Evolutionary conservation across 2,888 invertebrate species (phyloP).

Genomic region (Keiferia lycopersicella): DNA sequence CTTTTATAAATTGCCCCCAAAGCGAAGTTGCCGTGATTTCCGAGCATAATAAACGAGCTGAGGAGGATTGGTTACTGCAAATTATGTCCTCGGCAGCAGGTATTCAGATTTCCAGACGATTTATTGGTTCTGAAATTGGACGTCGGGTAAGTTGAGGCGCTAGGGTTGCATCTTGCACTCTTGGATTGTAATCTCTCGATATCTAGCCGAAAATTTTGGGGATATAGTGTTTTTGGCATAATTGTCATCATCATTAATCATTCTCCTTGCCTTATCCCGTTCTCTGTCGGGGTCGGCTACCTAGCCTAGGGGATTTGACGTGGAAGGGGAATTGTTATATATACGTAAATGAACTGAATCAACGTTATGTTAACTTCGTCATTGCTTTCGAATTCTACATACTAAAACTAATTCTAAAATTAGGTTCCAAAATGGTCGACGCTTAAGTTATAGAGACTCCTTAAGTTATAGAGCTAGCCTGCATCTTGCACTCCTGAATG

Average conservation of each 20-base stretch:
- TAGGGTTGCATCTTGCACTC: slow-evolving; percentile 25
- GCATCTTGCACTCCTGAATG: slow-evolving; percentile 24
- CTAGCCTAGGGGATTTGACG: too few relatives aligned
- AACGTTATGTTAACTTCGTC: not conserved
- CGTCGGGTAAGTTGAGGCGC: slow-evolving; percentile 31
- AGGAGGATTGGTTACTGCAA: slow-evolving; percentile 31
- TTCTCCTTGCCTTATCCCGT: too few relatives aligned
- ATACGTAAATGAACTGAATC: not conserved
- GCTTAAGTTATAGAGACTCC: slow-evolving; percentile 25
- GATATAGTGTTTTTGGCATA: not conserved
- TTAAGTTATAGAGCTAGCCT: slow-evolving; percentile 26
- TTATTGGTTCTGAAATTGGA: slow-evolving; percentile 49
- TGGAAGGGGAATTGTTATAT: too few relatives aligned
- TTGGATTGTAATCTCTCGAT: slow-evolving; percentile 3
- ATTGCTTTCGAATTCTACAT: not conserved
- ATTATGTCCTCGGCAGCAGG: slow-evolving; percentile 44
- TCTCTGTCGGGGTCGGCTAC: too few relatives aligned
- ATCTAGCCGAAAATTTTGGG: not conserved
- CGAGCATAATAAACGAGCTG: slow-evolving; percentile 28
- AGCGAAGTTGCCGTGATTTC: slow-evolving; percentile 20
- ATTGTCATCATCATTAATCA: too few relatives aligned
- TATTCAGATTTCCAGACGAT: slow-evolving; percentile 47
- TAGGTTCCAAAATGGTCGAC: slow-evolving; percentile 44
- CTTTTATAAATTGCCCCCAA: slow-evolving; percentile 23
- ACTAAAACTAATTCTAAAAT: slow-evolving; percentile 30